Evolutionary conservation across 2,888 invertebrate genomes (phyloP).

Genomic region (Ischnus inquisitorius): DNA sequence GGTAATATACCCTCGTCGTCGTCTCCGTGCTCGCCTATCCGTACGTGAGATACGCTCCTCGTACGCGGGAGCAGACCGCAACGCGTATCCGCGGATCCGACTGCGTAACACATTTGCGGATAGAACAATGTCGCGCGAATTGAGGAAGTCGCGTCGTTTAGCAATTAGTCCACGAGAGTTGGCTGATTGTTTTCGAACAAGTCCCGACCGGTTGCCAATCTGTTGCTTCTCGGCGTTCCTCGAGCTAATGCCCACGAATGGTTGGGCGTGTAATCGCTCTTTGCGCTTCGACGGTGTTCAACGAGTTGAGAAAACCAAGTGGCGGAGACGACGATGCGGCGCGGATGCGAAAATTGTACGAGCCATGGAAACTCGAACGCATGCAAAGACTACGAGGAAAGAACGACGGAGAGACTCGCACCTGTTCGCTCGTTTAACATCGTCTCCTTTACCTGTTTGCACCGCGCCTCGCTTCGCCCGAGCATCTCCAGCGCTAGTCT

Average conservation of each 20-base stretch:
- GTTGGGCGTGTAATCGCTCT: conserved; percentile 9
- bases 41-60: conserved; percentile 54
- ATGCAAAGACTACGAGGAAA: conserved; percentile 42
- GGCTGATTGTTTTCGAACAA: conserved; percentile 55
- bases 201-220: conserved; percentile 15
- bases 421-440: conserved; percentile 78
- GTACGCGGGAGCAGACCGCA: conserved; percentile 26
- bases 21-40: conserved; percentile 18
- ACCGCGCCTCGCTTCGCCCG: conserved; percentile 54
- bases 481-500: conserved; percentile 40
- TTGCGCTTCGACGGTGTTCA: conserved; percentile 4
- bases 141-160: conserved; percentile 53
- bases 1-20: conserved; percentile 30
- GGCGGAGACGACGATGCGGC: too few species aligned
- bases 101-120: conserved; percentile 12
- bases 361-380: conserved; percentile 40
- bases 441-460: conserved; percentile 69
- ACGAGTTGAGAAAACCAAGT: not conserved
- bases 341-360: conserved; percentile 48
- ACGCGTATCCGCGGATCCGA: conserved; percentile 8
- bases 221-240: conserved; percentile 29
- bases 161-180: conserved; percentile 49
- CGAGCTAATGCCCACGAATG: not conserved
- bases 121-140: conserved; percentile 58
- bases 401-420: conserved; percentile 69